Evolutionary conservation across 1,140 invertebrate species (phyloP).

Genomic region (Rhyzopertha dominica): DNA sequence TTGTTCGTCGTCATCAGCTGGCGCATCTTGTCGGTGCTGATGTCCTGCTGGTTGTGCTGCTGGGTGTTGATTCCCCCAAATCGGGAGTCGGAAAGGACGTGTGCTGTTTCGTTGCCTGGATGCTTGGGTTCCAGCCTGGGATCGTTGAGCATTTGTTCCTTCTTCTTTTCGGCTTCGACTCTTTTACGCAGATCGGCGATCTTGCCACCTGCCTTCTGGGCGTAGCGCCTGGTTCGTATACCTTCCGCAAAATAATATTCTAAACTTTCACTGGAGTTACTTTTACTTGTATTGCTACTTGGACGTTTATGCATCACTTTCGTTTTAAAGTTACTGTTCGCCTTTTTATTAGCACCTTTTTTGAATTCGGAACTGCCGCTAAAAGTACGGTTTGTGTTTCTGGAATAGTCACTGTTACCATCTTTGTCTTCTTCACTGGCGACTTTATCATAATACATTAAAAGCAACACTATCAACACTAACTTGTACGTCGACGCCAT

Average conservation of each 20-base stretch:
- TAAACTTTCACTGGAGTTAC: too few species aligned
- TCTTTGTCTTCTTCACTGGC: too few species aligned
- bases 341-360: too few species aligned
- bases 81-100: slow-evolving; percentile 2
- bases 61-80: slow-evolving; percentile 24
- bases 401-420: too few species aligned
- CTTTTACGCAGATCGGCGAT: slow-evolving; percentile 22
- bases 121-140: slow-evolving; percentile 28
- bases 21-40: slow-evolving; percentile 26
- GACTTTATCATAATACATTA: too few species aligned
- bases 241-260: too few species aligned
- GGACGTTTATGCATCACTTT: not conserved
- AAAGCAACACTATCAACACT: too few species aligned
- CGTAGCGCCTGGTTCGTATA: not conserved
- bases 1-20: slow-evolving; percentile 23
- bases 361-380: too few species aligned
- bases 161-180: slow-evolving; percentile 31
- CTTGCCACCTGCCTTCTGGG: slow-evolving; percentile 7
- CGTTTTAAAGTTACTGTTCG: not conserved
- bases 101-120: slow-evolving; percentile 13
- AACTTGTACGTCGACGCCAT: too few species aligned
- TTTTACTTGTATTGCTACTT: not conserved
- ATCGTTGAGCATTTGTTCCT: slow-evolving; percentile 28
- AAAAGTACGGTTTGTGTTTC: too few species aligned
- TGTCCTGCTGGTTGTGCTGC: slow-evolving; percentile 24